Conservation (phyloP, 2,888 invertebrate species). For the Rhagonycha lutea region DNA sequence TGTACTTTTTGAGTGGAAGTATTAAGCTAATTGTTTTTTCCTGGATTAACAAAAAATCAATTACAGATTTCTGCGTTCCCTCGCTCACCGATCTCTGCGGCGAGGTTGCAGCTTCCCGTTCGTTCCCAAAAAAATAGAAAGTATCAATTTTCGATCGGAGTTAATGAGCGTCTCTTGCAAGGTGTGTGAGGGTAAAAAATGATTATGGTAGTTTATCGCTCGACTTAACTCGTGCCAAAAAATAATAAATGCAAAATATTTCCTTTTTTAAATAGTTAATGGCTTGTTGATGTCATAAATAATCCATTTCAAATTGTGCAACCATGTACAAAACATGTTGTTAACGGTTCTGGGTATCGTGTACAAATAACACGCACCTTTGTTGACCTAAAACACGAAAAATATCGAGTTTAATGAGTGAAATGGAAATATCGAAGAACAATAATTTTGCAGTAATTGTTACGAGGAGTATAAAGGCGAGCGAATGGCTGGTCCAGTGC, state of each 20-base stretch:
- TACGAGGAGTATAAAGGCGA: background rate
- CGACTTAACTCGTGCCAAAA: constrained; percentile 5
- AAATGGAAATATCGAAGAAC: constrained; percentile 20
- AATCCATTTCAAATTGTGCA: constrained; percentile 30
- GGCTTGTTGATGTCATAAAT: constrained; percentile 30
- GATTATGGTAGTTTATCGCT: constrained; percentile 4
- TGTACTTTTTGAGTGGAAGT: background rate
- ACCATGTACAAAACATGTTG: constrained; percentile 31
- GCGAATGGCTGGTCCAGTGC: background rate
- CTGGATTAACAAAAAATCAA: background rate
- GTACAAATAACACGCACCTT: constrained; percentile 28
- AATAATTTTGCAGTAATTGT: constrained; percentile 13
- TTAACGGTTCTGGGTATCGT: constrained; percentile 30
- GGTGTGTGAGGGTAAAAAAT: constrained; percentile 1
- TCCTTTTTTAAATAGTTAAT: constrained; percentile 23
- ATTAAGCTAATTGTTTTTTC: background rate
- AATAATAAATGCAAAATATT: constrained; percentile 9
- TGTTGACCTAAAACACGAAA: constrained; percentile 30
- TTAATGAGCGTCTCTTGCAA: background rate
- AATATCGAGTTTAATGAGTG: constrained; percentile 21
- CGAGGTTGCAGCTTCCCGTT: background rate
- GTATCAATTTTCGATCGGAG: background rate
- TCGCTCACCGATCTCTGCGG: background rate
- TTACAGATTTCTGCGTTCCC: background rate
- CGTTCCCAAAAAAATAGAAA: background rate